Evolutionary conservation across 2,113 vertebrate genomes (phyloP), one percentile per base, ranked within the genome.

Genomic region (Aphelocoma coerulescens): DNA sequence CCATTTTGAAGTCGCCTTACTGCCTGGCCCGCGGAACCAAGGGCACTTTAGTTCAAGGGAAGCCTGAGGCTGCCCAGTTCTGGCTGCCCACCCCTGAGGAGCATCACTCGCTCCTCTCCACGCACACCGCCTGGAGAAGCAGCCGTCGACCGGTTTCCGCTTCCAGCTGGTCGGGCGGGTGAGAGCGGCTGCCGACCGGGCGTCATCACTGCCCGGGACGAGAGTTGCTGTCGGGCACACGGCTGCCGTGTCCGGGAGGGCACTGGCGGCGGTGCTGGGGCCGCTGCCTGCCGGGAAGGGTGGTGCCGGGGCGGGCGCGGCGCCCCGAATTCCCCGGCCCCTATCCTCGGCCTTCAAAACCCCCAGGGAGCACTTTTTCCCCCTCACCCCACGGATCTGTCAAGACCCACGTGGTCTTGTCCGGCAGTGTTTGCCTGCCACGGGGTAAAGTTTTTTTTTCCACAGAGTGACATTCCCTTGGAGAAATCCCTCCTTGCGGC

Each of bases 261-360:
- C 21, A 6, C 58, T 15, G 49, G 9, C 7, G 19, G 44, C 9
- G 1, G 35, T 4, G 28, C 19, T 15, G 22, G 49, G 58, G 28
- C 46, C 9, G 4, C 57, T 79, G 62, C 33, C 51, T 43, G 51
- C 30, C 28, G 39, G n/a, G 49, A 19, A 26, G 35, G 18, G 6
- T 13, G 55, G 11, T 14, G 27, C 33, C 14, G 6, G 46, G 10
- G 19, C 10, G 24, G 32, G 35, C 8, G 13, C 27, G 11, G 72
- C 7, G 16, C 37, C 22, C 57, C 33, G 6, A 35, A 44, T 37
- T 46, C 52, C 7, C n/a, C 22, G 5, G 41, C 9, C 9, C n/a
- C 91, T 89, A 93, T 62, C 85, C 73, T 97, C 94, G 91, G 93
- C 88, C 82, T 97, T 96, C 90, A 51, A 80, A 79, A 5, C 6